Evolutionary conservation across 2,797 vertebrate species (phyloP).

Genomic region (Siniperca undulata): DNA sequence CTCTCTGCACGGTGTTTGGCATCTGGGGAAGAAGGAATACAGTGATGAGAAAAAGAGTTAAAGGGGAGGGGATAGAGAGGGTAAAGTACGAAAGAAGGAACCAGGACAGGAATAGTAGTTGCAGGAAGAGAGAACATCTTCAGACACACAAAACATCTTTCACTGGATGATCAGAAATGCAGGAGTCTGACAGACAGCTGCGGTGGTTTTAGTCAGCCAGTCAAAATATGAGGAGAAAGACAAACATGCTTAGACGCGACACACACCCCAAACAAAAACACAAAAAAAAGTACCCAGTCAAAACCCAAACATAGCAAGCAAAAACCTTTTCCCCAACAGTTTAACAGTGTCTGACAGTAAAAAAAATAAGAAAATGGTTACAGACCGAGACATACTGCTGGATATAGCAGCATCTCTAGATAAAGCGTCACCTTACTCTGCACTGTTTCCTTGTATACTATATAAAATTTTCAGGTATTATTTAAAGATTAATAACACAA

Average conservation of each 20-base stretch:
- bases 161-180: slow-evolving; percentile 41
- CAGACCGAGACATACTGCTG: background rate
- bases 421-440: background rate
- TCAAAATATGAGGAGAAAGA: slow-evolving; percentile 24
- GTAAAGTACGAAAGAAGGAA: background rate
- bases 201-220: slow-evolving; percentile 25
- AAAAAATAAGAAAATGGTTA: background rate
- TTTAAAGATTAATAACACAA: background rate
- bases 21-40: slow-evolving; percentile 80
- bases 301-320: slow-evolving; percentile 36
- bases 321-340: slow-evolving; percentile 10
- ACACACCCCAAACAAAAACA: slow-evolving; percentile 14
- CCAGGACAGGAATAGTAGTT: background rate
- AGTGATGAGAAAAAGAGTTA: background rate
- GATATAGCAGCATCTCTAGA: background rate
- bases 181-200: slow-evolving; percentile 33
- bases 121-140: background rate
- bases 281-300: slow-evolving; percentile 11
- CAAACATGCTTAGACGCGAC: slow-evolving; percentile 26
- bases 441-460: background rate
- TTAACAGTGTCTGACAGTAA: background rate
- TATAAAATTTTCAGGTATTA: background rate
- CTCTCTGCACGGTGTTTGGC: slow-evolving; percentile 94
- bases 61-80: background rate
- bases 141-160: slow-evolving; percentile 3